These are phyloP conservation scores for Muscidifurax raptorellus DNA, from an alignment of 1,140 invertebrate species.

Conservation along the genomic window DNA sequence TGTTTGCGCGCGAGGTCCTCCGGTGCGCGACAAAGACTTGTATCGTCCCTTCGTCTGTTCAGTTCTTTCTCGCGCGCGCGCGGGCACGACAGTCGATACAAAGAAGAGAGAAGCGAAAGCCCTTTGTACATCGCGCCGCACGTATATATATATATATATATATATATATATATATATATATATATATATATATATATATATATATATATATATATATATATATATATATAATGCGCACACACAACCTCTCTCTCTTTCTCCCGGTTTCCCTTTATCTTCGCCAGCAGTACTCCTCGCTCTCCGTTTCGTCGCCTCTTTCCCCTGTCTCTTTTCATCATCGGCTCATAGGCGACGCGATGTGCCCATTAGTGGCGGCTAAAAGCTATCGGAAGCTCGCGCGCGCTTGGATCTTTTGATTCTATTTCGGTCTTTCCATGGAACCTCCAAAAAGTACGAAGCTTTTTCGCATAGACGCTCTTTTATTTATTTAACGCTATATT, in stretches of 20 bases:
- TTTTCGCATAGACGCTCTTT: conserved; percentile 29
- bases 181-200: too few relatives aligned
- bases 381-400: conserved; percentile 69
- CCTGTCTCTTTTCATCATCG: conserved; percentile 60
- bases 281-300: conserved; percentile 32
- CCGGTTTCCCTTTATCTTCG: conserved; percentile 49
- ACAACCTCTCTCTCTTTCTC: conserved; percentile 21
- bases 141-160: conserved; percentile 50
- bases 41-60: conserved; percentile 64
- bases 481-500: background rate
- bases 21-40: conserved; percentile 63
- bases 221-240: too few relatives aligned
- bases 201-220: too few relatives aligned
- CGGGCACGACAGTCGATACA: conserved; percentile 69
- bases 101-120: conserved; percentile 63
- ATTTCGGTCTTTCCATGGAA: background rate
- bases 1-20: background rate
- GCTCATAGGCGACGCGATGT: conserved; percentile 62
- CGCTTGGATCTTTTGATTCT: conserved; percentile 61
- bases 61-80: conserved; percentile 66
- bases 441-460: conserved; percentile 53
- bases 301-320: conserved; percentile 42
- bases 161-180: too few relatives aligned
- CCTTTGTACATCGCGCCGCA: conserved; percentile 60
- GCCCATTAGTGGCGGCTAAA: conserved; percentile 70